These are phyloP conservation scores for Ephydatia muelleri DNA, from an alignment of 37 sponge, comb jelly and placozoan species.

Conservation along the genomic window DNA sequence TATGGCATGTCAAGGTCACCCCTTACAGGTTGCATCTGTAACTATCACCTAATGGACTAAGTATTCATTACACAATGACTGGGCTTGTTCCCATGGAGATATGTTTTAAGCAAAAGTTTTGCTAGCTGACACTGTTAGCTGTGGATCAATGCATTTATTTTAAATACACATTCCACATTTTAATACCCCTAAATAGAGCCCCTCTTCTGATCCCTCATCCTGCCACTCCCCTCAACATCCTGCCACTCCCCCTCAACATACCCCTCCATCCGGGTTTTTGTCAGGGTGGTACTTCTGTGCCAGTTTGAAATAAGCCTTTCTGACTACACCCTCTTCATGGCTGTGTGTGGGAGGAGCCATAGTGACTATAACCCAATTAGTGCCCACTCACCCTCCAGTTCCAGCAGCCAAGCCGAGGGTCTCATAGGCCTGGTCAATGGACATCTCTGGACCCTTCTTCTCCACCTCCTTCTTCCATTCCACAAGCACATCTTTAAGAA, in stretches of 20 bases:
- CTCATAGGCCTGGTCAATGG: conserved; percentile 89
- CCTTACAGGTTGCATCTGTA: too few relatives aligned
- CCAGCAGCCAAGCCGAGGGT: conserved; percentile 80
- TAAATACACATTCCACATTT: too few relatives aligned
- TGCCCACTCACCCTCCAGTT: conserved; percentile 78
- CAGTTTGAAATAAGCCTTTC: conserved; percentile 96
- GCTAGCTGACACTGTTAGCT: too few relatives aligned
- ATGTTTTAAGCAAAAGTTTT: too few relatives aligned
- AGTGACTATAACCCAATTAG: conserved; percentile 70
- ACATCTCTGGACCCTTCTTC: conserved; percentile 96
- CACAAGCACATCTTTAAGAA: conserved; percentile 94
- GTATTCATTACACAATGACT: too few relatives aligned
- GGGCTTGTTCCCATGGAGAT: too few relatives aligned
- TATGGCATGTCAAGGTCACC: too few relatives aligned
- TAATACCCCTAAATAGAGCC: too few relatives aligned
- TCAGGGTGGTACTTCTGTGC: conserved; percentile 99
- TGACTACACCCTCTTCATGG: conserved; percentile 85
- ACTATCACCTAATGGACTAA: too few relatives aligned
- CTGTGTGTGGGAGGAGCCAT: conserved; percentile 8
- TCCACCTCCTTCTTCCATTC: conserved; percentile 99
- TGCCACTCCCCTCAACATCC: too few relatives aligned
- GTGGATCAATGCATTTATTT: too few relatives aligned
- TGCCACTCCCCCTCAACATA: conserved; percentile 14
- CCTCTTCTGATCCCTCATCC: background rate
- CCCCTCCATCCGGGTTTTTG: conserved; percentile 98